Evolutionary conservation across 1,140 invertebrate genomes (phyloP).

Genomic region (Batillaria attramentaria): DNA sequence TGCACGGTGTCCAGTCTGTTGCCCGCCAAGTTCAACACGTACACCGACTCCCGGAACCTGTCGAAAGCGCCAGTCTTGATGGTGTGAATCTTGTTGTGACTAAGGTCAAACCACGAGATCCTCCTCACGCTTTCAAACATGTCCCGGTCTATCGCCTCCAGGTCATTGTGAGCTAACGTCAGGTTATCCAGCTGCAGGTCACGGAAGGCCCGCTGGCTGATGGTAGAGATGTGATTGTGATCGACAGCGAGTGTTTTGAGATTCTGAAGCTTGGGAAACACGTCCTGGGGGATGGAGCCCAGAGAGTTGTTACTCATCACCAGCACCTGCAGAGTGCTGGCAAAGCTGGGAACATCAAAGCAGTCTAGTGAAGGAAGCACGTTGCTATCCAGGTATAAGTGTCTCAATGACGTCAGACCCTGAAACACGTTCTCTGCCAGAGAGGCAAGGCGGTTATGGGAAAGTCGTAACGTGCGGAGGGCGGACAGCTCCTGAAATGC

Average conservation of each 20-base stretch:
- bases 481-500: conserved; percentile 33
- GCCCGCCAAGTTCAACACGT: conserved; percentile 35
- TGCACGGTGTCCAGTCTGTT: conserved; percentile 45
- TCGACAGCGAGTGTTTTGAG: conserved; percentile 39
- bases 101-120: conserved; percentile 42
- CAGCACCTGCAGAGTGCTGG: conserved; percentile 34
- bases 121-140: conserved; percentile 38
- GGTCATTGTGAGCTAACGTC: conserved; percentile 40
- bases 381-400: conserved; percentile 41
- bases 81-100: conserved; percentile 41
- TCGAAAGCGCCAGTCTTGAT: conserved; percentile 50
- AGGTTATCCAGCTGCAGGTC: conserved; percentile 41
- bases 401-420: conserved; percentile 35
- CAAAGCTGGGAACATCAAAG: conserved; percentile 30
- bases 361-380: conserved; percentile 32
- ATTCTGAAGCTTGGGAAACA: conserved; percentile 37
- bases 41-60: conserved; percentile 45
- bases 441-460: conserved; percentile 36
- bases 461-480: conserved; percentile 28
- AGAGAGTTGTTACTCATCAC: conserved; percentile 41
- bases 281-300: conserved; percentile 33
- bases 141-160: conserved; percentile 38
- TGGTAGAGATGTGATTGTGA: conserved; percentile 38
- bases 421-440: conserved; percentile 36
- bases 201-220: conserved; percentile 39